These are phyloP conservation scores for Tragelaphus eurycerus DNA, from an alignment of 2,797 vertebrate genomes.

Conservation along the genomic window DNA sequence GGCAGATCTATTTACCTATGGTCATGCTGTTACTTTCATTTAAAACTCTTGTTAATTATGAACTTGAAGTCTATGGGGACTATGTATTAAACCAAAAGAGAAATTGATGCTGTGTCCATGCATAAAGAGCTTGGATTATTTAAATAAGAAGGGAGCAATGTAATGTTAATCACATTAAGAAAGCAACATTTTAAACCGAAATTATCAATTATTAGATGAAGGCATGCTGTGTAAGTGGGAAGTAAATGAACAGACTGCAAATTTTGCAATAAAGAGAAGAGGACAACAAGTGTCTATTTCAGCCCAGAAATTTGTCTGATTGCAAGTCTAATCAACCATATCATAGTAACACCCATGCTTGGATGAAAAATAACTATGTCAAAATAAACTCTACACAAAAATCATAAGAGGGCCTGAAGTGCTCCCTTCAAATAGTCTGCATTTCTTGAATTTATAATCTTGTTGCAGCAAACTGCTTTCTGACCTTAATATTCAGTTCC, in stretches of 20 bases:
- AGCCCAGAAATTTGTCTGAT: constrained; percentile 74
- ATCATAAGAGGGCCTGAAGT: constrained; percentile 47
- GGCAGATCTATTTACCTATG: neutral
- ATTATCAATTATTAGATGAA: constrained; percentile 35
- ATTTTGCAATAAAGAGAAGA: constrained; percentile 65
- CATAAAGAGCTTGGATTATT: constrained; percentile 14
- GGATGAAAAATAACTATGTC: constrained; percentile 71
- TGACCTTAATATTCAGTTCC: constrained; percentile 29
- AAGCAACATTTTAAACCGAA: constrained; percentile 14
- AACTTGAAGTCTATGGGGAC: neutral
- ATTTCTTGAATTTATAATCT: constrained; percentile 56
- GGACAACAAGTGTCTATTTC: constrained; percentile 51
- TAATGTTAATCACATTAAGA: constrained; percentile 12
- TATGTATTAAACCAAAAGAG: neutral
- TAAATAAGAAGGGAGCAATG: neutral
- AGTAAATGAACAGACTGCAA: constrained; percentile 55
- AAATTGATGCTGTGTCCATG: neutral
- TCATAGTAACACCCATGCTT: constrained; percentile 67
- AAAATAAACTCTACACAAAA: constrained; percentile 67
- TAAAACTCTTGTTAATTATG: neutral
- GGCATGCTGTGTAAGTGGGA: neutral
- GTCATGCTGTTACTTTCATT: neutral
- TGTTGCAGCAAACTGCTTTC: neutral
- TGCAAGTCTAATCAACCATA: constrained; percentile 74
- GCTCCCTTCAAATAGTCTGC: constrained; percentile 30